Conservation (phyloP, 92 coral and sea anemone species). For the Montipora capitata region DNA sequence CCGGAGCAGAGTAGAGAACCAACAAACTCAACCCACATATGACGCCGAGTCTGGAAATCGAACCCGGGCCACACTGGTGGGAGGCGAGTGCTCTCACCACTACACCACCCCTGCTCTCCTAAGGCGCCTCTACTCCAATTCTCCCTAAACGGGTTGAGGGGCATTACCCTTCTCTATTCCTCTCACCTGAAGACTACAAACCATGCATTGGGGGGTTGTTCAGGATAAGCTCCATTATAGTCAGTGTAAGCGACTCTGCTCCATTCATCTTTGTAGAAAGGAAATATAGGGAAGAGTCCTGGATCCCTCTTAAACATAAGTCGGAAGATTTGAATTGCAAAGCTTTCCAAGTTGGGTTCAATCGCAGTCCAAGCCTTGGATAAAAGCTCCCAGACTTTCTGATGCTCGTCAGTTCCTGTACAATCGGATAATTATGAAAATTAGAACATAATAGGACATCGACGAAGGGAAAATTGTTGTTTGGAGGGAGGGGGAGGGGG, state of each 20-base stretch:
- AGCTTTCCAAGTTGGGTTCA: slow-evolving; percentile 89
- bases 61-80: no score
- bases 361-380: slow-evolving; percentile 88
- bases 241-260: slow-evolving; percentile 92
- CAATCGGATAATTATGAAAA: background rate
- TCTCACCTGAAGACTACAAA: slow-evolving; percentile 96
- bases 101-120: no score
- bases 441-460: background rate
- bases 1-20: no score
- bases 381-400: slow-evolving; percentile 84
- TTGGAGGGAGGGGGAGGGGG: no score
- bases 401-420: slow-evolving; percentile 88
- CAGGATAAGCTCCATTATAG: slow-evolving; percentile 87
- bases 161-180: no score
- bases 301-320: slow-evolving; percentile 94
- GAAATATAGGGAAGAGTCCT: slow-evolving; percentile 86
- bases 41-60: no score
- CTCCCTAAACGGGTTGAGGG: no score
- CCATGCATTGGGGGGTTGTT: slow-evolving; percentile 97
- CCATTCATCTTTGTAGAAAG: slow-evolving; percentile 98
- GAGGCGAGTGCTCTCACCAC: no score
- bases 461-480: no score
- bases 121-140: no score
- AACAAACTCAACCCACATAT: no score
- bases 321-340: slow-evolving; percentile 93